Percentiles rank a stretch among this genome's conserved stretches.
phyloP scores from a whole-genome alignment of 2,113 vertebrate species.

The Ariopsis seemanni region DNA sequence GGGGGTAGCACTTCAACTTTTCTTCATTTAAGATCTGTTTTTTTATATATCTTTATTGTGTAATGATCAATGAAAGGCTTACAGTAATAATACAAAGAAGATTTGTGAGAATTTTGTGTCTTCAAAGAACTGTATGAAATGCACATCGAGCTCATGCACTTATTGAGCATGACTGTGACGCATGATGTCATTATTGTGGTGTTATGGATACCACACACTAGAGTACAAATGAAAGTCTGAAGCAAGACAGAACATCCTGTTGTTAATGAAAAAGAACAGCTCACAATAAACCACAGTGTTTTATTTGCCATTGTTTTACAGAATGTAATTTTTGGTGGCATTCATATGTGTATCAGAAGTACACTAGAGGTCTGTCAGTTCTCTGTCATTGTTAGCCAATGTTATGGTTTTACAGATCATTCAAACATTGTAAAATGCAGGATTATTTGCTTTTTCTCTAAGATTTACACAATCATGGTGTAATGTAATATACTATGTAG shows the following conservation, averaged over 20 bases:
- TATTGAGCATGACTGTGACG: not conserved
- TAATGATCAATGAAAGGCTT: not conserved
- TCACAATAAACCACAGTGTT: not conserved
- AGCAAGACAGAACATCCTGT: slow-evolving; percentile 26
- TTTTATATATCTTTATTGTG: not conserved
- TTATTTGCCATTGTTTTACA: slow-evolving; percentile 15
- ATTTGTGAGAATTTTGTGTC: not conserved
- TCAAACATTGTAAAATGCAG: not conserved
- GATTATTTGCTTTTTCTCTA: not conserved
- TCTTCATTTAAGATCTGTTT: not conserved
- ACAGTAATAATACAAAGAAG: not conserved
- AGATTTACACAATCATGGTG: not conserved
- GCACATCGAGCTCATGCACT: not conserved
- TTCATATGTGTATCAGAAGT: not conserved
- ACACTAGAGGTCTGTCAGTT: not conserved
- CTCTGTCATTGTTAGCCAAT: not conserved
- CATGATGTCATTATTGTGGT: slow-evolving; percentile 32
- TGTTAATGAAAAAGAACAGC: slow-evolving; percentile 7
- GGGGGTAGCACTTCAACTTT: not conserved
- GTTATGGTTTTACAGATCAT: not conserved
- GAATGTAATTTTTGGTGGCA: not conserved
- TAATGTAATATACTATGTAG: not conserved
- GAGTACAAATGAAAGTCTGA: slow-evolving; percentile 4
- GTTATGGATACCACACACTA: slow-evolving; percentile 41
- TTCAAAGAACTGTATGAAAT: not conserved